Evolutionary conservation across 2,113 vertebrate genomes (phyloP).

Genomic region (Promerops cafer): DNA sequence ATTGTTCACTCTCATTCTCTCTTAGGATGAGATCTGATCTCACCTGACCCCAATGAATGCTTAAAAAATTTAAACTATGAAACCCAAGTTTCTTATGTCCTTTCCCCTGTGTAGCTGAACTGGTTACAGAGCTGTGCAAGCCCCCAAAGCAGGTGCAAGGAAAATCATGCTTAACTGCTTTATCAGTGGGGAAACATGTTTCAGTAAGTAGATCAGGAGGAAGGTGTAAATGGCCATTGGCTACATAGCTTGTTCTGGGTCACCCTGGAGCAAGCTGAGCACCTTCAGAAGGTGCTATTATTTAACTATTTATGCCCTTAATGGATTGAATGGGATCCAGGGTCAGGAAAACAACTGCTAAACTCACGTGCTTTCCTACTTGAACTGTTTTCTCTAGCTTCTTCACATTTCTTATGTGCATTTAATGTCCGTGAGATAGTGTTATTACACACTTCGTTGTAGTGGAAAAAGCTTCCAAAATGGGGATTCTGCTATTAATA

Average conservation of each 20-base stretch:
- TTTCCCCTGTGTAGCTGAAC: background rate
- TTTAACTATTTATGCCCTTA: background rate
- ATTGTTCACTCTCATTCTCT: background rate
- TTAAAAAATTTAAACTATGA: background rate
- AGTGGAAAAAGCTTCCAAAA: background rate
- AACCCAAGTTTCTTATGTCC: background rate
- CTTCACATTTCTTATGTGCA: background rate
- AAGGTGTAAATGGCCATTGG: background rate
- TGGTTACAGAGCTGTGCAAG: background rate
- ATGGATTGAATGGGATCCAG: background rate
- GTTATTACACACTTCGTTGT: background rate
- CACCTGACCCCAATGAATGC: background rate
- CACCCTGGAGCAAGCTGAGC: background rate
- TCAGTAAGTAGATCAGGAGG: background rate
- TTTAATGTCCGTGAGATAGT: background rate
- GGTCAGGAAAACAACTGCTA: background rate
- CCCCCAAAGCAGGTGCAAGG: conserved; percentile 30
- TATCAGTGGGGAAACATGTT: background rate
- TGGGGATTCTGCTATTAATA: background rate
- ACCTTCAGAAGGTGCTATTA: background rate
- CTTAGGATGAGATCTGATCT: background rate
- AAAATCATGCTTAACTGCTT: background rate
- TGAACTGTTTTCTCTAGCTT: background rate
- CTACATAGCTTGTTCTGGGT: background rate
- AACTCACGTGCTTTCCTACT: background rate